phyloP scores from a whole-genome alignment of 92 coral and sea anemone genomes.

The Desmophyllum pertusum region DNA sequence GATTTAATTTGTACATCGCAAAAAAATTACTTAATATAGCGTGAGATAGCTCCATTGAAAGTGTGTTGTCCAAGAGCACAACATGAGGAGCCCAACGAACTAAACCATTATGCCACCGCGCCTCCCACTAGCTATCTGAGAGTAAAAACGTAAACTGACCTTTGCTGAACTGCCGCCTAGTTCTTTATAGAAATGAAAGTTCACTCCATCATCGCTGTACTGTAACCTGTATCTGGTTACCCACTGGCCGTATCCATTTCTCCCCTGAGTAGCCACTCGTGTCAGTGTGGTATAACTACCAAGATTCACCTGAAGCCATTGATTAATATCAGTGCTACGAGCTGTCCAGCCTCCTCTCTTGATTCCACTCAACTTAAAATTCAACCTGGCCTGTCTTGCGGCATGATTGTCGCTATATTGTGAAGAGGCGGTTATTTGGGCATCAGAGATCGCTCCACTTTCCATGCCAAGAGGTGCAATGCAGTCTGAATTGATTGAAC shows the following conservation, averaged over 20 bases:
- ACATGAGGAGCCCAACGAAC: not conserved
- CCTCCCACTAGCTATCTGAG: not conserved
- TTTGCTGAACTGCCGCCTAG: not conserved
- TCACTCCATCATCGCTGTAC: slow-evolving; percentile 19
- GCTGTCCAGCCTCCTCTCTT: slow-evolving; percentile 26
- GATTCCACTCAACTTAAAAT: not conserved
- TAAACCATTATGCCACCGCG: not conserved
- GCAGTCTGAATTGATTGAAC: slow-evolving; percentile 1
- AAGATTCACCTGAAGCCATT: slow-evolving; percentile 34
- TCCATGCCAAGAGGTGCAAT: slow-evolving; percentile 45
- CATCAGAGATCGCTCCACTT: slow-evolving; percentile 31
- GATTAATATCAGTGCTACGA: not conserved
- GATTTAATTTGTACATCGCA: too few species aligned
- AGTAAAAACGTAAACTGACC: slow-evolving; percentile 2
- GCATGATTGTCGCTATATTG: slow-evolving; percentile 6
- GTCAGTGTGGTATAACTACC: slow-evolving; percentile 16
- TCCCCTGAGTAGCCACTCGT: slow-evolving; percentile 19
- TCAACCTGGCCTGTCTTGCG: slow-evolving; percentile 24
- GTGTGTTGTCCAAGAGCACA: not conserved
- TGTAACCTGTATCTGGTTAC: slow-evolving; percentile 1
- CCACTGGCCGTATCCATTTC: slow-evolving; percentile 13
- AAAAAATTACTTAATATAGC: too few species aligned
- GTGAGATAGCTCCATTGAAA: not conserved
- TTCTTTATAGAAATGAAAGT: not conserved
- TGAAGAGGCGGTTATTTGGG: slow-evolving; percentile 37